Evolutionary conservation across 2,888 invertebrate genomes (phyloP).

Genomic region (Smittia sp.): DNA sequence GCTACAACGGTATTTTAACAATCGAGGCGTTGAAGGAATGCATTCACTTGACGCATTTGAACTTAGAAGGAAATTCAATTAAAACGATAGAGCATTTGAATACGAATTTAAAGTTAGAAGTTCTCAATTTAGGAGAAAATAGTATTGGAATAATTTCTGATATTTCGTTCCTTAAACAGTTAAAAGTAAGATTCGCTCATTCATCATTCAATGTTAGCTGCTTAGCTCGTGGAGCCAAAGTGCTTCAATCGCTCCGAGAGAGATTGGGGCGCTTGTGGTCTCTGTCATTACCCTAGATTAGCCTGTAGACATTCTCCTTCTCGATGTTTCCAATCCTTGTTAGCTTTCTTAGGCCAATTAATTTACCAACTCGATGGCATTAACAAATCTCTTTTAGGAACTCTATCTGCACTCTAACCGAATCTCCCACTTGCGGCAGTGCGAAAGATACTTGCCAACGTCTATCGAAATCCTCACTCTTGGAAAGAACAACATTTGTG

Average conservation of each 20-base stretch:
- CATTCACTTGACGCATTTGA: constrained; percentile 73
- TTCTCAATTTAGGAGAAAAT: constrained; percentile 86
- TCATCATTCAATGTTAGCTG: neutral
- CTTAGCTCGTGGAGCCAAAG: neutral
- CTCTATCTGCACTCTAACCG: constrained; percentile 82
- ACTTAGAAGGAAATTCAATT: constrained; percentile 85
- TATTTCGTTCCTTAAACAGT: constrained; percentile 73
- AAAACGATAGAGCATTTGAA: constrained; percentile 90
- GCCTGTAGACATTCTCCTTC: no score
- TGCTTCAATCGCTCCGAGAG: neutral
- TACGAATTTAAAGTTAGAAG: constrained; percentile 75
- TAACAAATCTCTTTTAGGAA: constrained; percentile 68
- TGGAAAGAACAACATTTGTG: constrained; percentile 77
- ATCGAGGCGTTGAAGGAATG: constrained; percentile 88
- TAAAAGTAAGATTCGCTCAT: constrained; percentile 66
- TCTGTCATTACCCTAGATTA: no score
- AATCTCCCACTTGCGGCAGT: constrained; percentile 74
- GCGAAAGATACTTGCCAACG: constrained; percentile 76
- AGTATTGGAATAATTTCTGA: constrained; percentile 81
- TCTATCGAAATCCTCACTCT: constrained; percentile 73
- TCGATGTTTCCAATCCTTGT: no score
- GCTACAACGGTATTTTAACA: constrained; percentile 82
- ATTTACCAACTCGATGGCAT: no score
- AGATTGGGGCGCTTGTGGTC: no score
- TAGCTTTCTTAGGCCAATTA: no score